phyloP scores from a whole-genome alignment of 1,140 invertebrate species.

The Pentalonia nigronervosa region DNA sequence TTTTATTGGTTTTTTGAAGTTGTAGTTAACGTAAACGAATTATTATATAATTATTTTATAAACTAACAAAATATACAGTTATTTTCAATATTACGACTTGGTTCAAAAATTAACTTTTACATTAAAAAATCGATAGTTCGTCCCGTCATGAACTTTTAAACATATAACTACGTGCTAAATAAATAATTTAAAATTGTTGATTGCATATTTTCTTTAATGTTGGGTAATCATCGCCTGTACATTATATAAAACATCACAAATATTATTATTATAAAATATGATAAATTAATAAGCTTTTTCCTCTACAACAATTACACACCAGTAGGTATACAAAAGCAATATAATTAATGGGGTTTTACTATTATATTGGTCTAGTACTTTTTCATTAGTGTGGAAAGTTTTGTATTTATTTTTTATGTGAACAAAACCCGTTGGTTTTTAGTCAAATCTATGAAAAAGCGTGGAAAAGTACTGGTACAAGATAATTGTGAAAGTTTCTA shows the following conservation, averaged over 20 bases:
- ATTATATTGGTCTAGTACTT: not conserved
- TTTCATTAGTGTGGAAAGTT: conserved; percentile 31
- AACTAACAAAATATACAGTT: not conserved
- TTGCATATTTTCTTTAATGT: not conserved
- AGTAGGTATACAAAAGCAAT: not conserved
- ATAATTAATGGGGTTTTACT: not conserved
- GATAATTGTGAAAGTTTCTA: conserved; percentile 46
- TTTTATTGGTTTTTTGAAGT: not conserved
- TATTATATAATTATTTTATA: not conserved
- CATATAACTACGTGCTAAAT: not conserved
- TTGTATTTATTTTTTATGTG: conserved; percentile 11
- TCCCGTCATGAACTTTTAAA: not conserved
- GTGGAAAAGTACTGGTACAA: conserved; percentile 29
- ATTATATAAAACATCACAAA: not conserved
- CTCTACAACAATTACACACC: not conserved
- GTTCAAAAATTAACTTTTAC: not conserved
- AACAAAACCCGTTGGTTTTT: conserved; percentile 11
- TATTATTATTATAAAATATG: not conserved
- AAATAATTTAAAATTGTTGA: not conserved
- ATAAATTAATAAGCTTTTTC: not conserved
- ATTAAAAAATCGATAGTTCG: not conserved
- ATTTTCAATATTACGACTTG: not conserved
- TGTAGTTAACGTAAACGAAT: not conserved
- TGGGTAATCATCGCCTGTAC: not conserved
- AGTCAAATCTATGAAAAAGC: not conserved